Conservation (phyloP, 2,888 invertebrate species). For the Aporophyla nigra region DNA sequence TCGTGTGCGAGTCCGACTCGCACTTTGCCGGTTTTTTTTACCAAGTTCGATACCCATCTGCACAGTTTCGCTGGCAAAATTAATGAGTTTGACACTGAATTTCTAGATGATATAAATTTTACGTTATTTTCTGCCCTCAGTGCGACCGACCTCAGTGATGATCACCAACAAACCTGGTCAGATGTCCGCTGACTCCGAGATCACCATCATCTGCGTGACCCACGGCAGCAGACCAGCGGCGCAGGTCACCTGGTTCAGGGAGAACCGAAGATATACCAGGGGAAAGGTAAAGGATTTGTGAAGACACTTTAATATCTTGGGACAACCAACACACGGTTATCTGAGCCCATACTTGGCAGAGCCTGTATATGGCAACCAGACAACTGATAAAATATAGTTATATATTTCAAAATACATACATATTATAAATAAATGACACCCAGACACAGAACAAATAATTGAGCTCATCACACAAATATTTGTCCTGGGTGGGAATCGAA, state of each 20-base stretch:
- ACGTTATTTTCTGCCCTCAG: conserved; percentile 85
- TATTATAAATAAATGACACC: too few species aligned
- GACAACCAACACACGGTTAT: too few species aligned
- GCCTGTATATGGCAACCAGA: too few species aligned
- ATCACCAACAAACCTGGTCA: conserved; percentile 94
- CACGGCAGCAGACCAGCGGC: conserved; percentile 96
- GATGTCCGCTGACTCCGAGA: conserved; percentile 94
- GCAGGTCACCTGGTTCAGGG: conserved; percentile 95
- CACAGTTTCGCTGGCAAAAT: background rate
- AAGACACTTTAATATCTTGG: background rate
- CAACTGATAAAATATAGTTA: too few species aligned
- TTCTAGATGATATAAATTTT: background rate
- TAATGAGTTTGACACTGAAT: background rate
- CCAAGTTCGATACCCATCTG: background rate
- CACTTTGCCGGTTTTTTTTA: too few species aligned
- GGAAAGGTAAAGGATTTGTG: conserved; percentile 92
- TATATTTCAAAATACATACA: too few species aligned
- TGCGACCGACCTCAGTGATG: conserved; percentile 94
- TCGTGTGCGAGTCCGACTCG: too few species aligned
- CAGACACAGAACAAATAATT: too few species aligned
- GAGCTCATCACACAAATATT: too few species aligned
- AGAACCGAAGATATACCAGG: conserved; percentile 93
- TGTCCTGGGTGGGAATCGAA: too few species aligned
- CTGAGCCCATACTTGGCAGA: too few species aligned
- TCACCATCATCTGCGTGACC: conserved; percentile 95